Evolutionary conservation across 2,113 vertebrate genomes (phyloP).

Genomic region (Prinia subflava): DNA sequence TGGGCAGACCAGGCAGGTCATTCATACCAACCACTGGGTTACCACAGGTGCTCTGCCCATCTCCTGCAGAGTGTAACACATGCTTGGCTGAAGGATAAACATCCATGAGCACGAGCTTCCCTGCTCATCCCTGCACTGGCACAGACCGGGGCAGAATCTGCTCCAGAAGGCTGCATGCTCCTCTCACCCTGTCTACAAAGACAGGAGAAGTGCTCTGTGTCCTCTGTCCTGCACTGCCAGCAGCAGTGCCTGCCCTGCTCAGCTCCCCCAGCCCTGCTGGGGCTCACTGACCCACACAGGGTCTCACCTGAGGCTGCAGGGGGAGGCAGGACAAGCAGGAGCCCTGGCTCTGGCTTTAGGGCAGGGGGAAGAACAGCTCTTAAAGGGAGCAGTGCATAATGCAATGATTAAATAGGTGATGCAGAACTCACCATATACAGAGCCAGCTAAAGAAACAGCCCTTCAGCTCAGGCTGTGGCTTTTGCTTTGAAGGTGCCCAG

Average conservation of each 20-base stretch:
- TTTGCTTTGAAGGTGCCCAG: accelerated
- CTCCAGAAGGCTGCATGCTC: neutral
- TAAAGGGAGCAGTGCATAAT: neutral
- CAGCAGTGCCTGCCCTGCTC: neutral
- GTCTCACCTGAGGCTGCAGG: neutral
- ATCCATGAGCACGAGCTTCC: neutral
- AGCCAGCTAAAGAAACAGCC: neutral
- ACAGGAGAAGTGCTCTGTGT: neutral
- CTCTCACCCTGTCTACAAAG: neutral
- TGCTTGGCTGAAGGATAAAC: neutral
- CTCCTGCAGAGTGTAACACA: neutral
- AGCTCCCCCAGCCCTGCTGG: neutral
- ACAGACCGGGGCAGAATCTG: neutral
- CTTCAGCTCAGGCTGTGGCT: neutral
- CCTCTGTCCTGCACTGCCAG: neutral
- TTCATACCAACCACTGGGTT: neutral
- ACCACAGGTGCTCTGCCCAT: neutral
- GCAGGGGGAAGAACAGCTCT: neutral
- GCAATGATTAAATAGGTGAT: neutral
- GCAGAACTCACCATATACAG: no score
- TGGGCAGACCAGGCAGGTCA: neutral
- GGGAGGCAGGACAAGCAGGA: neutral
- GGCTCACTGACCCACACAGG: accelerated
- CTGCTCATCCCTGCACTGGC: neutral
- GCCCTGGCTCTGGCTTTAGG: neutral